Base-by-base conservation (phyloP, 2,888 invertebrate species). In the Rhagonycha fulva region DNA sequence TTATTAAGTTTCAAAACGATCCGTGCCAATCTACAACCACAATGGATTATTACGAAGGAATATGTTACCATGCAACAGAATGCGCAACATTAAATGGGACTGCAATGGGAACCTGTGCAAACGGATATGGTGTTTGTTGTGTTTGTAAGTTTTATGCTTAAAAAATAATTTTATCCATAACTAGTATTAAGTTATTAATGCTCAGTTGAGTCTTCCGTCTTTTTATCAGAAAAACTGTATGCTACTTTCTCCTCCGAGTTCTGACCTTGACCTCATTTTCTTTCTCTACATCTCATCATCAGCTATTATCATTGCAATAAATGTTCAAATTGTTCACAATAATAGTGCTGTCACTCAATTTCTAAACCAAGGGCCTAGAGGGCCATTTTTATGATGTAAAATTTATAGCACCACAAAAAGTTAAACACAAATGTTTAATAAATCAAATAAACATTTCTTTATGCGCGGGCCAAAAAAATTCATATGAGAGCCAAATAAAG, bases 61-160 rank as follows among this genome's bases (percentile, higher is more conserved):
- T 90, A 24, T 95, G 95, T 84, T 90, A 93, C 81, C 92, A 93
- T 82, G 89, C 91, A 76, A 88, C 90, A 47, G 93, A 95, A 83
- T 95, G 95, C 84, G 87, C 88, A 14, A 88, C 89, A 68, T 84
- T 90, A 61, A 92, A 92, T 69, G 94, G 94, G 2, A 88, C 89
- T 7, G 86, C 90, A 1, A 90, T 92, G 85, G 93, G 93, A n/a
- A 85, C 89, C 0, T 95, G 95, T 86, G 94, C 94, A 14, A 91
- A 91, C 84, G 94, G 93, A 4, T 92, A 92, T 83, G 94, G 94
- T 11, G 92, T 91, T 28, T 95, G 95, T 84, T 95, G 95, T 84
- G 90, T 94, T 78, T 92, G 94, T 94, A 89, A 92, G 94, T 91
- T 82, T 10, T 73, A 69, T 62, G 2, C 5, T 62, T 10, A 19